phyloP scores from a whole-genome alignment of 2,888 invertebrate genomes.

The Morinoia aosen region DNA sequence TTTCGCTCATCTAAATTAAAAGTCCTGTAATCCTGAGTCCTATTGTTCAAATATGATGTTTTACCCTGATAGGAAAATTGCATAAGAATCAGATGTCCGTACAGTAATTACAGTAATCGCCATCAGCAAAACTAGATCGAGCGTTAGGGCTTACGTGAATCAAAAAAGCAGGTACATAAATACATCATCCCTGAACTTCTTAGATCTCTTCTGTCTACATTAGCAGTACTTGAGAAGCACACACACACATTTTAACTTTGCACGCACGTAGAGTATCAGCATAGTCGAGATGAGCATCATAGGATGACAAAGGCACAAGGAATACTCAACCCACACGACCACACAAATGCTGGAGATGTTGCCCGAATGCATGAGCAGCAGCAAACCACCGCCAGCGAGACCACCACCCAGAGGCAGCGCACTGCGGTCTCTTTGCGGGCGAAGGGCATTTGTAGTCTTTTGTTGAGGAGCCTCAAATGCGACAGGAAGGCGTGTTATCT shows the following conservation, averaged over 20 bases:
- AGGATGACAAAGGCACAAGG: neutral
- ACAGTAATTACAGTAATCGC: neutral
- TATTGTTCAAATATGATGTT: neutral
- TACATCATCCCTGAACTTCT: no score
- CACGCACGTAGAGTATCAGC: neutral
- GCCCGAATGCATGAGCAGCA: neutral
- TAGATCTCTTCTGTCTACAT: no score
- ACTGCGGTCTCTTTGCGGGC: constrained; percentile 5
- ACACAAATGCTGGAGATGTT: neutral
- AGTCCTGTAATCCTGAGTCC: neutral
- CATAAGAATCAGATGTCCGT: neutral
- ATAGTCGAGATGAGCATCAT: neutral
- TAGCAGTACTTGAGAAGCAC: neutral
- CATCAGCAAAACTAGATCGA: neutral
- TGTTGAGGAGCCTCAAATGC: constrained; percentile 1
- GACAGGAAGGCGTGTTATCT: constrained; percentile 53
- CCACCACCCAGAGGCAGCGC: neutral
- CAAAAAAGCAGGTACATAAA: no score
- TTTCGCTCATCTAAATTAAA: neutral
- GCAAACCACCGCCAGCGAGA: neutral
- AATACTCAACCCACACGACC: neutral
- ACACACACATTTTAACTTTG: neutral
- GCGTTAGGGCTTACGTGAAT: neutral
- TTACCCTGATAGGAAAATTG: neutral
- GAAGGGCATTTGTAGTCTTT: constrained; percentile 37